Evolutionary conservation across 2,113 vertebrate genomes (phyloP).

Genomic region (Coryphaenoides rupestris): DNA sequence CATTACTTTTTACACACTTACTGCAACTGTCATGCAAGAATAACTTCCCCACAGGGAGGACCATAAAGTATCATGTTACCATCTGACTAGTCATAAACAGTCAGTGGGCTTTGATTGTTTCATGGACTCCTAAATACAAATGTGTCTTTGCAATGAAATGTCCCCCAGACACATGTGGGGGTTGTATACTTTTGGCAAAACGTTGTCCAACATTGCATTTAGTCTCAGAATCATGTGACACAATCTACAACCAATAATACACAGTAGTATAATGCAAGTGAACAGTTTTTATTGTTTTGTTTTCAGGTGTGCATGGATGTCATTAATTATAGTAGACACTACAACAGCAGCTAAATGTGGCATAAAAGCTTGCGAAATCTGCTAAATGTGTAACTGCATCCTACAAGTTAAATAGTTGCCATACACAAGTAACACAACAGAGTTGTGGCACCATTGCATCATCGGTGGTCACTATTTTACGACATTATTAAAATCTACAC

Average conservation of each 20-base stretch:
- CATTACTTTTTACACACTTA: no score
- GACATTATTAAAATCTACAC: slow-evolving; percentile 9
- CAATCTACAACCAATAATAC: background rate
- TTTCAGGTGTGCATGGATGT: slow-evolving; percentile 2
- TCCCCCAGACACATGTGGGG: no score
- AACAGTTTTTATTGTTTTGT: slow-evolving; percentile 45
- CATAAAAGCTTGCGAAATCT: background rate
- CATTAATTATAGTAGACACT: background rate
- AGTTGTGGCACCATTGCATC: background rate
- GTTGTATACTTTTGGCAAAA: no score
- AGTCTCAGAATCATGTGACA: no score
- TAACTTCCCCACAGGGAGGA: no score
- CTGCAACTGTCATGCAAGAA: no score
- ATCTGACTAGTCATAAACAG: no score
- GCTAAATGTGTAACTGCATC: background rate
- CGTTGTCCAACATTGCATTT: no score
- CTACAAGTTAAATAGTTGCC: background rate
- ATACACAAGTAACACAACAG: background rate
- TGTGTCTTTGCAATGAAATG: no score
- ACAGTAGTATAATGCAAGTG: slow-evolving; percentile 9
- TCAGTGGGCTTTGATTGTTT: no score
- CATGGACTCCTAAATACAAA: no score
- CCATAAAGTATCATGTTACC: no score
- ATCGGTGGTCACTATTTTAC: slow-evolving; percentile 1
- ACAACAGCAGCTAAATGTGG: background rate